Evolutionary conservation across 30 jellyfish, hydroid and myxozoan species (phyloP), one percentile per base, ranked within the genome.

Genomic region (Aurelia sp.): DNA sequence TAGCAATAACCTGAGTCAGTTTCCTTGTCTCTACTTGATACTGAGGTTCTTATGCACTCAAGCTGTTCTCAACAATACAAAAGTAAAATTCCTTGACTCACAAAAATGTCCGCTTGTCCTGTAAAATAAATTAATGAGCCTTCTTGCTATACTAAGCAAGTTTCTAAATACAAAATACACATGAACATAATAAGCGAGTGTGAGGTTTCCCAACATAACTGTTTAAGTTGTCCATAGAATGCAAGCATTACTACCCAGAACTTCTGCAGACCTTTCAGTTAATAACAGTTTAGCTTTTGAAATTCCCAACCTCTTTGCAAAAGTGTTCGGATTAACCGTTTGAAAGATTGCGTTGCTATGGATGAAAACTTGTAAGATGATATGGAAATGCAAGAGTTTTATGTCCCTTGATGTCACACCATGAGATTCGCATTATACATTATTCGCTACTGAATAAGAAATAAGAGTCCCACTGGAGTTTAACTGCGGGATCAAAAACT

Each of bases 331-430:
- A 81, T 81, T 81, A 77, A 23, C 85, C 31, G 30, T 52, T 35
- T 74, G 85, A 74, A 60, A 74, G 85, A 74, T 55, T 74, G 85
- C 55, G 55, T 44, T 5, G 55, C 55, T 44, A 44, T 16, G 10
- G 55, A 62, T 70, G 47, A 62, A 37, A 13, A 37, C 81, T 70
- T 70, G 81, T 70, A 70, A 70, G 63, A 70, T 37, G 81, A 70
- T 70, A 59, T 70, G 64, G 27, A 33, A 70, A 70, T 70, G n/a
- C 22, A 58, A 13, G 62, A 70, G 81, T 70, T 70, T 70, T 62
- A 35, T 70, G 82, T 69, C 92, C 92, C 92, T 78, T 71, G 86
- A 82, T 23, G 92, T 37, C 75, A 40, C 92, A 35, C 92, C 92
- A 74, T 82, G 40, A 86, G 92, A 82, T 63, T 71, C 92, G 79